Conservation (phyloP, 2,797 vertebrate species). For the Microctenopoma steveboyesi region DNA sequence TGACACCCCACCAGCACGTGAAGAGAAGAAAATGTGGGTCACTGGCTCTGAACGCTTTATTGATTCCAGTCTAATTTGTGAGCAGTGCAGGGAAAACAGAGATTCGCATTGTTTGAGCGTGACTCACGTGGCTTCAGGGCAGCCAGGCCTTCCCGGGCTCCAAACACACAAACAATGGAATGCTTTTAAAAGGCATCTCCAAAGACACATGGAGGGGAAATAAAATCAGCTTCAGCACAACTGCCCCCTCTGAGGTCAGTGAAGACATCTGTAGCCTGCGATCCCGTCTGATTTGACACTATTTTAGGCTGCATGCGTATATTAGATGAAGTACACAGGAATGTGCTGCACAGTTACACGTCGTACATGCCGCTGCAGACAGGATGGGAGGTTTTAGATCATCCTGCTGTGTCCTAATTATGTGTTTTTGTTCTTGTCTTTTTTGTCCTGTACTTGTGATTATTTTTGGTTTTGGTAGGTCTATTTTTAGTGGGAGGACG, state of each 20-base stretch:
- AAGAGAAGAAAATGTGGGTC: constrained; percentile 43
- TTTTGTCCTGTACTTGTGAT: neutral
- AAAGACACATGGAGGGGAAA: constrained; percentile 52
- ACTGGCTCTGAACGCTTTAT: constrained; percentile 46
- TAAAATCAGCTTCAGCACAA: constrained; percentile 41
- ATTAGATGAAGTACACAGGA: neutral
- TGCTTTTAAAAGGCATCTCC: constrained; percentile 48
- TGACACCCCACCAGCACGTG: constrained; percentile 27
- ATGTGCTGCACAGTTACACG: constrained; percentile 1
- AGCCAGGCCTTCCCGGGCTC: constrained; percentile 40
- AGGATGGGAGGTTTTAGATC: neutral
- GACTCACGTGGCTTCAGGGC: constrained; percentile 69
- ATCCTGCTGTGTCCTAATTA: neutral
- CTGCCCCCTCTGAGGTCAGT: constrained; percentile 41
- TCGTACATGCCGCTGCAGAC: neutral
- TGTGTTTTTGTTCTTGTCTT: neutral
- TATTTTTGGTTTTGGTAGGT: neutral
- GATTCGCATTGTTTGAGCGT: constrained; percentile 65
- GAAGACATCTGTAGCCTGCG: constrained; percentile 40
- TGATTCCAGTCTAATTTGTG: constrained; percentile 52
- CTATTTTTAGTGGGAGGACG: neutral
- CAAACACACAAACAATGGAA: constrained; percentile 55
- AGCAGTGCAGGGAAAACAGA: constrained; percentile 58
- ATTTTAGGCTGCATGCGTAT: constrained; percentile 1
- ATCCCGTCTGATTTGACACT: constrained; percentile 13